A percentile compares a stretch with the other conserved stretches of the same genome.
These are phyloP conservation scores for Vidua chalybeata DNA, from an alignment of 2,113 vertebrate genomes.

Conservation along the genomic window DNA sequence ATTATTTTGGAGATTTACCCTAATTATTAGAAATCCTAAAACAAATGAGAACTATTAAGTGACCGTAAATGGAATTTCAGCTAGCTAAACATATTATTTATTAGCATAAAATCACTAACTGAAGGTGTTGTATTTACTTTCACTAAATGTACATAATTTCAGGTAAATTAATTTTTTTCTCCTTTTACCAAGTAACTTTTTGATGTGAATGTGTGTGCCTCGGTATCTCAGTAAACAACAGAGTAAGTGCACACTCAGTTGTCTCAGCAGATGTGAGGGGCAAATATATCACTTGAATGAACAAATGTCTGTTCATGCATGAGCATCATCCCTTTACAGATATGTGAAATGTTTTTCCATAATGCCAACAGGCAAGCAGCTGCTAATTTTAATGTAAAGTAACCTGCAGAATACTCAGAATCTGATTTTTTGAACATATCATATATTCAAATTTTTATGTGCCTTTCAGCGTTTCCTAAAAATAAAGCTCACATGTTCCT, in stretches of 20 bases:
- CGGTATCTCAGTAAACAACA: background rate
- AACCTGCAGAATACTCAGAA: background rate
- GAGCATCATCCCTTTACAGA: background rate
- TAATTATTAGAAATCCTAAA: background rate
- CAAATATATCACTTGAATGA: background rate
- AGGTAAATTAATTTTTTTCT: background rate
- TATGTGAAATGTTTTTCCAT: background rate
- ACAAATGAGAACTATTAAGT: background rate
- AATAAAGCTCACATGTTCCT: background rate
- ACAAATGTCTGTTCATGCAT: background rate
- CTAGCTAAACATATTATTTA: background rate
- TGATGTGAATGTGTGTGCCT: background rate
- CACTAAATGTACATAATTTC: background rate
- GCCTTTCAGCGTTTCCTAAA: constrained; percentile 44
- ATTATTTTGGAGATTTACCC: background rate
- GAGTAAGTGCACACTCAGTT: background rate
- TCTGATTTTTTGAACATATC: background rate
- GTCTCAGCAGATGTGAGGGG: background rate
- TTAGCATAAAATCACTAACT: background rate
- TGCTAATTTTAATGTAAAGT: background rate
- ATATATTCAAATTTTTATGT: background rate
- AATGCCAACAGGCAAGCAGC: constrained; percentile 6
- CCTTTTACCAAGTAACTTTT: background rate
- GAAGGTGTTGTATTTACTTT: background rate
- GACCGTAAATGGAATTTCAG: background rate